phyloP scores from a whole-genome alignment of 2,113 vertebrate species.

The Eudorcas thomsonii region DNA sequence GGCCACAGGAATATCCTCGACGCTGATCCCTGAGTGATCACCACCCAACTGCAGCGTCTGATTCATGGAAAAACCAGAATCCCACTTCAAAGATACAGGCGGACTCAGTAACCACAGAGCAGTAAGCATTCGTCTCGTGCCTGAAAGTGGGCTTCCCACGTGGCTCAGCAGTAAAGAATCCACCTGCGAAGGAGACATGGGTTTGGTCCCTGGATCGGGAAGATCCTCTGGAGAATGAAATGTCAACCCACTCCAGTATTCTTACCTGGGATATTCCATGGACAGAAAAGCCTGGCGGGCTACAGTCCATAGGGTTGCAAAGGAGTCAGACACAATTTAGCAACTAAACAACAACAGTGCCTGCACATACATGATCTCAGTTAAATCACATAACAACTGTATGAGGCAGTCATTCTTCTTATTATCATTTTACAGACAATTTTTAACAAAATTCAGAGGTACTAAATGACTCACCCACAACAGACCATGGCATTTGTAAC shows the following conservation, averaged over 20 bases:
- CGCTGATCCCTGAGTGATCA: rapidly evolving
- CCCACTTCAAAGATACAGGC: background rate
- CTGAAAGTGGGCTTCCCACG: background rate
- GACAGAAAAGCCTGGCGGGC: background rate
- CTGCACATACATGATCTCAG: rapidly evolving
- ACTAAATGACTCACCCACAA: rapidly evolving
- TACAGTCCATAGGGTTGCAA: background rate
- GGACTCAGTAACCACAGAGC: background rate
- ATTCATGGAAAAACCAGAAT: background rate
- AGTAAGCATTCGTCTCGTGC: rapidly evolving
- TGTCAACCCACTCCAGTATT: background rate
- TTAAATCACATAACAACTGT: background rate
- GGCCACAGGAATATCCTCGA: rapidly evolving
- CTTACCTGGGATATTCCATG: background rate
- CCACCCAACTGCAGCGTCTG: rapidly evolving
- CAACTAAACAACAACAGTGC: background rate
- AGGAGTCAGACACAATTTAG: background rate
- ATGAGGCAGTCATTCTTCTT: background rate
- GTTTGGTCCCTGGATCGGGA: background rate
- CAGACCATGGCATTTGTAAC: background rate
- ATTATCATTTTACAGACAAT: no score
- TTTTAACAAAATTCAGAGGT: background rate
- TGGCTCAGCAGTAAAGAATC: background rate
- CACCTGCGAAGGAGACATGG: background rate
- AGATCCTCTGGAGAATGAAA: background rate